A percentile compares a stretch with the other conserved stretches of the same genome.
phyloP scores from a whole-genome alignment of 2,888 invertebrate species.

The Amiota minor region DNA sequence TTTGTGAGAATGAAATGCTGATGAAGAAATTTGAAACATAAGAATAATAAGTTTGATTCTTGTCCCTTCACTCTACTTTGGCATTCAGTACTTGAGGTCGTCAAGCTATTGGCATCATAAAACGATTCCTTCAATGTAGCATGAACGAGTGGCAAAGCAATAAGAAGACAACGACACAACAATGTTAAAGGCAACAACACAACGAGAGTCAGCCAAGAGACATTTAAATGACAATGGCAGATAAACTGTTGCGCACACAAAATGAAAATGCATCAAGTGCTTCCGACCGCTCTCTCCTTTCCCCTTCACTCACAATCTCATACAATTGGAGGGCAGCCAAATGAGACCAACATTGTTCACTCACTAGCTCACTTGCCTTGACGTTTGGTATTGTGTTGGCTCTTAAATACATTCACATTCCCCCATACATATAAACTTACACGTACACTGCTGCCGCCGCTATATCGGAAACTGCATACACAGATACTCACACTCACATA shows the following conservation, averaged over 20 bases:
- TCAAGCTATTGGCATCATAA: no score
- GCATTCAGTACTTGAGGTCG: no score
- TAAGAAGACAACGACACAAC: no score
- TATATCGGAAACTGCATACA: not conserved
- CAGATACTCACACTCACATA: constrained; percentile 7
- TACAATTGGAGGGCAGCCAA: not conserved
- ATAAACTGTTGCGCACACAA: constrained; percentile 51
- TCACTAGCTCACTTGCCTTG: not conserved
- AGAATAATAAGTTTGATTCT: no score
- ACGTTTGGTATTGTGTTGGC: constrained; percentile 11
- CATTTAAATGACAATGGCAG: constrained; percentile 67
- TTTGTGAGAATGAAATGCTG: no score
- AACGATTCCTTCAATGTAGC: no score
- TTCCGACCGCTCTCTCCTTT: no score
- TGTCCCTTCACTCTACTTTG: no score
- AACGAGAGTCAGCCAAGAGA: constrained; percentile 58
- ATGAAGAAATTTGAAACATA: no score
- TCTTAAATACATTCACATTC: not conserved
- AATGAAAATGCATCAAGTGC: constrained; percentile 31
- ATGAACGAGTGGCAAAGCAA: no score
- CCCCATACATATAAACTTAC: no score
- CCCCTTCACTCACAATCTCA: constrained; percentile 27
- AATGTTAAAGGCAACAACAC: constrained; percentile 42
- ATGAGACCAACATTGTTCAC: not conserved
- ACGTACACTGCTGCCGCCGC: no score